Percentiles rank a stretch among this genome's conserved stretches.
Evolutionary conservation across 1,140 invertebrate genomes (phyloP).

Genomic region (Phenacoccus solenopsis): DNA sequence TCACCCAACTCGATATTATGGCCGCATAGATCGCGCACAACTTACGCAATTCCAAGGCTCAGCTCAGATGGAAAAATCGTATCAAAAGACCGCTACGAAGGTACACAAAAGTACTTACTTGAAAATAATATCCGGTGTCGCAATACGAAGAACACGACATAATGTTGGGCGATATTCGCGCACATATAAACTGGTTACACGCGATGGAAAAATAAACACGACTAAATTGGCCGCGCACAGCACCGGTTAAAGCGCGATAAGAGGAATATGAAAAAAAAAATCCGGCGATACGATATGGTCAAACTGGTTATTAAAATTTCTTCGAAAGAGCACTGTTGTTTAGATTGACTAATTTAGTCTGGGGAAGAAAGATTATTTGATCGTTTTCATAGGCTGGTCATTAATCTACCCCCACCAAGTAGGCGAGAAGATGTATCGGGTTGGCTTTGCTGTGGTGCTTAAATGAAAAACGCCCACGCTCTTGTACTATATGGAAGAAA

Average conservation of each 20-base stretch:
- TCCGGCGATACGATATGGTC: not conserved
- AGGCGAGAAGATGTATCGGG: not conserved
- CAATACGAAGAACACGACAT: slow-evolving; percentile 13
- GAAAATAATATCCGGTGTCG: not conserved
- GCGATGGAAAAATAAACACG: not conserved
- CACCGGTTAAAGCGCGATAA: not conserved
- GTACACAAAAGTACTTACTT: too few species aligned
- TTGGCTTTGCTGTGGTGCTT: slow-evolving; percentile 2
- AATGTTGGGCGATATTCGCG: not conserved
- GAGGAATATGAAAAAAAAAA: not conserved
- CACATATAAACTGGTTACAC: not conserved
- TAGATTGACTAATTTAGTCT: not conserved
- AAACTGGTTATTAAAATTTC: slow-evolving; percentile 17
- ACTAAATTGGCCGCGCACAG: not conserved
- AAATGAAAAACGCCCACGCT: not conserved
- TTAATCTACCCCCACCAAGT: slow-evolving; percentile 6
- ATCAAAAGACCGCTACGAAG: too few species aligned
- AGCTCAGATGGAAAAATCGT: too few species aligned
- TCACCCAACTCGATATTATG: too few species aligned
- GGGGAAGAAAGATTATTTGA: not conserved
- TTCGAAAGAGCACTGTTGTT: not conserved
- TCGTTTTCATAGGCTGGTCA: slow-evolving; percentile 8
- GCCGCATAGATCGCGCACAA: too few species aligned
- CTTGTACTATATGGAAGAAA: not conserved
- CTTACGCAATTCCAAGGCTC: too few species aligned